Conservation (phyloP, 2,797 vertebrate species). For the Danio kyathit region DNA sequence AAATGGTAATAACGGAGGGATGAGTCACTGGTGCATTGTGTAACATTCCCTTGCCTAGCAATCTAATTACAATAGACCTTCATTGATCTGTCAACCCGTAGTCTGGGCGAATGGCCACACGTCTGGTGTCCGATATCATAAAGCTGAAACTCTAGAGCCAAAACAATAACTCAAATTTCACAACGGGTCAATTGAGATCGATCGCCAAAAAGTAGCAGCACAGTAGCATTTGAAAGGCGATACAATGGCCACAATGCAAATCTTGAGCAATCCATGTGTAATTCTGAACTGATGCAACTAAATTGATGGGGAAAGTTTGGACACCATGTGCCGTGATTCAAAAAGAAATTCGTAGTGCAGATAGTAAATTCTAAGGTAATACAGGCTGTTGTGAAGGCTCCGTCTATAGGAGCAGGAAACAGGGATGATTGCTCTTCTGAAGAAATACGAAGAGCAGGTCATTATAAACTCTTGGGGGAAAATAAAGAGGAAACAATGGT, state of each 20-base stretch:
- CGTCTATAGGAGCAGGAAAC: background rate
- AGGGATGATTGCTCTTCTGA: slow-evolving; percentile 17
- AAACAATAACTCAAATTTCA: slow-evolving; percentile 11
- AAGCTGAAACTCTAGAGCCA: background rate
- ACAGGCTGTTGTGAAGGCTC: background rate
- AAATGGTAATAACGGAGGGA: background rate
- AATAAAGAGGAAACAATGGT: slow-evolving; percentile 39
- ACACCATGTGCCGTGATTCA: background rate
- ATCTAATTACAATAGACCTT: slow-evolving; percentile 13
- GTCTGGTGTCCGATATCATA: background rate
- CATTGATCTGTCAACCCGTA: slow-evolving; percentile 5
- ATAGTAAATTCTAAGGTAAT: slow-evolving; percentile 1
- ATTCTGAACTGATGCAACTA: background rate
- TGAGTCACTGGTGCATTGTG: background rate
- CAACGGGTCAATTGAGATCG: background rate
- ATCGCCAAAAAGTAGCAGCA: background rate
- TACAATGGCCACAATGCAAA: background rate
- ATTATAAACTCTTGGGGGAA: slow-evolving; percentile 70
- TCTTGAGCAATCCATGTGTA: slow-evolving; percentile 19
- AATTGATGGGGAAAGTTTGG: slow-evolving; percentile 13
- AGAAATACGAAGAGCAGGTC: slow-evolving; percentile 52
- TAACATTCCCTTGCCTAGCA: background rate
- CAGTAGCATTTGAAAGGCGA: background rate
- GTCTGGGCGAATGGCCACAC: background rate
- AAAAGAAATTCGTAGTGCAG: slow-evolving; percentile 14